Conservation (phyloP, 2,113 vertebrate genomes). For the Leiothrix lutea region DNA sequence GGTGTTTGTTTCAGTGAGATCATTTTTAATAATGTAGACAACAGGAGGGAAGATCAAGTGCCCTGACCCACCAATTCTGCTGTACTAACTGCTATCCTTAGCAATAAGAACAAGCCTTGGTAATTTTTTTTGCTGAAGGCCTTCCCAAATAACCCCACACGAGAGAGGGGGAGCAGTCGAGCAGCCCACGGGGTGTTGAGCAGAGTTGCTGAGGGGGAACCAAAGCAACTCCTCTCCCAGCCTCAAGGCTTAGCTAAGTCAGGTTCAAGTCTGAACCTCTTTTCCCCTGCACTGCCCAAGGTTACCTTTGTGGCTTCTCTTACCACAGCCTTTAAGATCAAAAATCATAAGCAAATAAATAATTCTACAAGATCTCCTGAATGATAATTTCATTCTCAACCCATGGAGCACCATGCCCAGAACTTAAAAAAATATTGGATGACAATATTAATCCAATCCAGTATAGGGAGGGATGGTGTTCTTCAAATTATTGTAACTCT, state of each 20-base stretch:
- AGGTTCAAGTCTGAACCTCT: background rate
- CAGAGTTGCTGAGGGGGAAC: background rate
- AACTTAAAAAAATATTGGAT: background rate
- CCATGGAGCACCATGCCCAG: background rate
- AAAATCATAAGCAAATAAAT: background rate
- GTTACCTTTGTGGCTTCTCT: background rate
- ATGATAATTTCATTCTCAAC: background rate
- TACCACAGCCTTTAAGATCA: background rate
- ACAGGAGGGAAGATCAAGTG: constrained; percentile 5
- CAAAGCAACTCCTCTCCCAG: background rate
- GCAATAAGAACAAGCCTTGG: background rate
- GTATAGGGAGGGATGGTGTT: background rate
- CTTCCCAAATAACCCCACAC: background rate
- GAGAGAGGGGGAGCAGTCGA: rapidly evolving
- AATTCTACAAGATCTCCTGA: background rate
- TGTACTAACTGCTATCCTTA: background rate
- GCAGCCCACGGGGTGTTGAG: rapidly evolving
- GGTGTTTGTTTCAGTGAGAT: constrained; percentile 44
- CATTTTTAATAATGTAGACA: constrained; percentile 52
- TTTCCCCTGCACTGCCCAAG: background rate
- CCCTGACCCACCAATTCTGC: background rate
- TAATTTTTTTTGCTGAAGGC: background rate
- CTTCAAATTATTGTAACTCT: background rate
- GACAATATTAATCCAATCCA: background rate
- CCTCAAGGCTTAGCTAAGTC: rapidly evolving